Evolutionary conservation across 2,888 invertebrate genomes (phyloP).

Genomic region (Steinernema carpocapsae): DNA sequence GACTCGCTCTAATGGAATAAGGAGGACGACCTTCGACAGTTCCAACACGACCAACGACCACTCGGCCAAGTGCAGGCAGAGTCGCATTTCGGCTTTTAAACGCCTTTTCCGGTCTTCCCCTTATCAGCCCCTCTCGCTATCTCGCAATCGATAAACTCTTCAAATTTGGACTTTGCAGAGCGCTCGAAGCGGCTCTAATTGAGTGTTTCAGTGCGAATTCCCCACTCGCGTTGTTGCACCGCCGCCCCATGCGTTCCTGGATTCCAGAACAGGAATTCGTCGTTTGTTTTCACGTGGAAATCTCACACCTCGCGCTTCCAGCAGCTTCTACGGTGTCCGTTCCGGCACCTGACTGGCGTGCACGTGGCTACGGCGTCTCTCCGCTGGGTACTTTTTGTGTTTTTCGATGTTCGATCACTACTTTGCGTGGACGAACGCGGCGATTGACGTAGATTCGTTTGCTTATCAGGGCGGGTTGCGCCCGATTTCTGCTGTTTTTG

Average conservation of each 20-base stretch:
- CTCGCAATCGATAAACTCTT: constrained; percentile 1
- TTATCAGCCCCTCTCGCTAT: constrained; percentile 20
- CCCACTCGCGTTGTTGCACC: neutral
- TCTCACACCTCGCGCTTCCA: no score
- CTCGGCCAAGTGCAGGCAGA: constrained; percentile 4
- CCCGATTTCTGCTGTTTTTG: neutral
- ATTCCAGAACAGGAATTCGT: neutral
- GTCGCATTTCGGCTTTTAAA: constrained; percentile 5
- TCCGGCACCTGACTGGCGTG: constrained; percentile 12
- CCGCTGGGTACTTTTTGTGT: neutral
- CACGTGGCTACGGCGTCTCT: neutral
- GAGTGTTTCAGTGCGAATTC: neutral
- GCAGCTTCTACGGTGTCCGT: no score
- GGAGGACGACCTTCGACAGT: neutral
- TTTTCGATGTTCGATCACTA: neutral
- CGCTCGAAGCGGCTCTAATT: constrained; percentile 3
- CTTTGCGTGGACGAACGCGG: neutral
- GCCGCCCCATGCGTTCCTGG: neutral
- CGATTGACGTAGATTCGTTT: neutral
- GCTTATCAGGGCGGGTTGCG: constrained; percentile 7
- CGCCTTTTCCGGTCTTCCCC: neutral
- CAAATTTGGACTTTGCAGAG: neutral
- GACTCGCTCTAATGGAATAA: neutral
- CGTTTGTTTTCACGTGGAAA: neutral
- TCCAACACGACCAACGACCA: neutral